A percentile compares a stretch with the other conserved stretches of the same genome.
These are phyloP conservation scores for Drosophila melanosoma DNA, from an alignment of 2,888 invertebrate species.

Conservation along the genomic window DNA sequence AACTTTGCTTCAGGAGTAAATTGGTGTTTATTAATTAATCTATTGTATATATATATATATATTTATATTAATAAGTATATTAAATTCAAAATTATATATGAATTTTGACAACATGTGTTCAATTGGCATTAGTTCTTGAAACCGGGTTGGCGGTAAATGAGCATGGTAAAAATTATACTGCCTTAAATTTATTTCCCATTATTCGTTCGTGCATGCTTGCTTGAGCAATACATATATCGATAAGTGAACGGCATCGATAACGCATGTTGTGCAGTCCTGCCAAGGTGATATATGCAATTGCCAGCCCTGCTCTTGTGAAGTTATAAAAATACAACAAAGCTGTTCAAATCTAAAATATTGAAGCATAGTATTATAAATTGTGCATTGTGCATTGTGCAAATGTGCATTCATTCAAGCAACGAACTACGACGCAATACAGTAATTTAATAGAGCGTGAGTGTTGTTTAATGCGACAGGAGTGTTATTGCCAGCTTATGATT, in stretches of 20 bases:
- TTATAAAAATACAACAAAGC: conserved; percentile 49
- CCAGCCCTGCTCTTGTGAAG: conserved; percentile 52
- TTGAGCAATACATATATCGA: conserved; percentile 16
- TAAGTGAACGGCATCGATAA: conserved; percentile 18
- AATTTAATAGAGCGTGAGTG: conserved; percentile 14
- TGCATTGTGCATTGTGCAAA: conserved; percentile 1
- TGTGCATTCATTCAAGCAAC: neutral
- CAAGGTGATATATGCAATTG: conserved; percentile 36
- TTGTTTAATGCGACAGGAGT: conserved; percentile 17
- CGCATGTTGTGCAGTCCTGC: conserved; percentile 16
- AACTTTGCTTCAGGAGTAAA: neutral
- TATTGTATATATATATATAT: neutral
- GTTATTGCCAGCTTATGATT: conserved; percentile 23
- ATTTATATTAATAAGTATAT: neutral
- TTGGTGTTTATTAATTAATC: neutral
- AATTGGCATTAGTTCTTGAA: neutral
- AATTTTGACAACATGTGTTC: neutral
- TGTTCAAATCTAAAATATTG: conserved; percentile 17
- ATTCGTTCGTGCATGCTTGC: conserved; percentile 6
- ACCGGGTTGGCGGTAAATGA: neutral
- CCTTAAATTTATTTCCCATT: neutral
- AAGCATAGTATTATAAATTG: conserved; percentile 10
- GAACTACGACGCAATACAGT: neutral
- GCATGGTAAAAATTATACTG: neutral
- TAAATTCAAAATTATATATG: neutral